A percentile compares a stretch with the other conserved stretches of the same genome.
These are phyloP conservation scores for Lagopus leucura DNA, from an alignment of 2,113 vertebrate species.

Conservation along the genomic window DNA sequence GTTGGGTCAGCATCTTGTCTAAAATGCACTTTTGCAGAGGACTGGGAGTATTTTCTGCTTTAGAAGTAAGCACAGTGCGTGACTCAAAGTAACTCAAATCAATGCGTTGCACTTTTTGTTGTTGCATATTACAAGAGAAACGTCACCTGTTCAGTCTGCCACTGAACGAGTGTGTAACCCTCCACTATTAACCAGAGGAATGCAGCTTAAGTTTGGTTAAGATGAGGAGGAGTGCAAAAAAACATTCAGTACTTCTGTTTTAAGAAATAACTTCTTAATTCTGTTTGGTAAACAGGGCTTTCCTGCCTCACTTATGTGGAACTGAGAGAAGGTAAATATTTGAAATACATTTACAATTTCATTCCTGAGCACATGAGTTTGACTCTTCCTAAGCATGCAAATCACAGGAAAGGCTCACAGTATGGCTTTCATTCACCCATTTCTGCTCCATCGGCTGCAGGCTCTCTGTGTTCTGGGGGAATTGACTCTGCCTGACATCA, in stretches of 20 bases:
- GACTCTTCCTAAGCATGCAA: not conserved
- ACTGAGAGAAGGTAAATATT: constrained; percentile 70
- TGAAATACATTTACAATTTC: not conserved
- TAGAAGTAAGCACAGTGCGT: not conserved
- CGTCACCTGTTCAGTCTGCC: not conserved
- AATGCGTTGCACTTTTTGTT: fast-evolving
- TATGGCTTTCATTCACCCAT: not conserved
- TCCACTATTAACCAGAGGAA: not conserved
- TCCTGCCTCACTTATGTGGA: constrained; percentile 68
- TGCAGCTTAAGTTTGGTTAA: not conserved
- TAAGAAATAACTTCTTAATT: constrained; percentile 50
- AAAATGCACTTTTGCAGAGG: not conserved
- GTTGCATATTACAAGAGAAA: not conserved
- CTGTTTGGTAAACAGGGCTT: constrained; percentile 67
- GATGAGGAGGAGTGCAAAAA: not conserved
- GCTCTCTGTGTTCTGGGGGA: not conserved
- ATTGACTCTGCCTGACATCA: not conserved
- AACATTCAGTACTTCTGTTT: not conserved
- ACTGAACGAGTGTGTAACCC: not conserved
- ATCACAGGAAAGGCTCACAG: not conserved
- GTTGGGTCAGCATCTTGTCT: not conserved
- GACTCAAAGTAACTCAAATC: fast-evolving
- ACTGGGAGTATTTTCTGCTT: not conserved
- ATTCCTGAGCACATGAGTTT: not conserved
- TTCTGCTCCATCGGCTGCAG: not conserved